Conservation (phyloP, 2,797 vertebrate species). For the Vespertilio murinus region DNA sequence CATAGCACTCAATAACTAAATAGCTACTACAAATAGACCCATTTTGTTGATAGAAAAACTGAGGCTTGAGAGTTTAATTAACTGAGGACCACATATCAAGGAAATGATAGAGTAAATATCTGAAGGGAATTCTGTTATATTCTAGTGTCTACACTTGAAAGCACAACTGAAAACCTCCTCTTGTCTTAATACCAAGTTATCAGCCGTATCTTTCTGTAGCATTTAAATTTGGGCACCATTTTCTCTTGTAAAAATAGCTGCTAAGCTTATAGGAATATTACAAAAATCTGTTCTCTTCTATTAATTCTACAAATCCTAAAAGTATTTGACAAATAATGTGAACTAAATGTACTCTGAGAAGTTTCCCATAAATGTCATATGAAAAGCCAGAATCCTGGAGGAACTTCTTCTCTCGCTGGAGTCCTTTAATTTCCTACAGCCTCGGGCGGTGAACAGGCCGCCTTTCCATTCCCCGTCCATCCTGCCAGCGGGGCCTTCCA, state of each 20-base stretch:
- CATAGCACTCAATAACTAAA: neutral
- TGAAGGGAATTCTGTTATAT: neutral
- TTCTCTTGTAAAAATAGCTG: neutral
- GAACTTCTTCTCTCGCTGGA: neutral
- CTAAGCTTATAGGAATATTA: neutral
- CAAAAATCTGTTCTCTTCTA: neutral
- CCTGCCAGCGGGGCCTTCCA: neutral
- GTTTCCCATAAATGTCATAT: constrained; percentile 29
- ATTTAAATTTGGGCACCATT: neutral
- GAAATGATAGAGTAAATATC: neutral
- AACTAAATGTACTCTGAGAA: neutral
- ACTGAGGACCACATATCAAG: neutral
- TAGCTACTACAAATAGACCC: neutral
- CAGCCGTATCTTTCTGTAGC: neutral
- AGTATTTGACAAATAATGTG: neutral
- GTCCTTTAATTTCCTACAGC: constrained; percentile 57
- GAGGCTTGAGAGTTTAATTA: neutral
- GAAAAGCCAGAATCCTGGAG: constrained; percentile 46
- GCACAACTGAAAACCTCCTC: neutral
- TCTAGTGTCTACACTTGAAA: neutral
- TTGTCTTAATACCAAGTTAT: neutral
- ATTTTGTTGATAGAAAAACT: neutral
- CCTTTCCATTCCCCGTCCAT: constrained; percentile 5
- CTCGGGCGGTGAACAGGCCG: neutral
- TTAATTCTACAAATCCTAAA: constrained; percentile 27